Evolutionary conservation across 2,888 invertebrate species (phyloP).

Genomic region (Sesia apiformis): DNA sequence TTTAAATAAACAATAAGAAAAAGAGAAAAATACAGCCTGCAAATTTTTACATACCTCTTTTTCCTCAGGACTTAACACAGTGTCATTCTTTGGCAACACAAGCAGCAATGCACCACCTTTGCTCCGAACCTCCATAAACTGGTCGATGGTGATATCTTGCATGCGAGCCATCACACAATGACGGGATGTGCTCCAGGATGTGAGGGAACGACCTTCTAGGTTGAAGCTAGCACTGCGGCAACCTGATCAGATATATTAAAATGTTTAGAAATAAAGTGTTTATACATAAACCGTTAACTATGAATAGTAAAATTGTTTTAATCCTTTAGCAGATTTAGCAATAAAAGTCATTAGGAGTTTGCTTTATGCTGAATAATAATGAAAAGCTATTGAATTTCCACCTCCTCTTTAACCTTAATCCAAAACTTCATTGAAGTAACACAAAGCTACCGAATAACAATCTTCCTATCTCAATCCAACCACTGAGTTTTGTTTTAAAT

Average conservation of each 20-base stretch:
- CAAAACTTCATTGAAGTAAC: too few relatives aligned
- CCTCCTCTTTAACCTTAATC: too few relatives aligned
- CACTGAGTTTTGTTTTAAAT: too few relatives aligned
- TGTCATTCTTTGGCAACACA: slow-evolving; percentile 84
- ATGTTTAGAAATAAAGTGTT: neutral
- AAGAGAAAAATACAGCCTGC: too few relatives aligned
- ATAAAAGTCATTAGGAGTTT: neutral
- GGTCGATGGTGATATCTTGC: slow-evolving; percentile 85
- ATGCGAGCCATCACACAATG: slow-evolving; percentile 90
- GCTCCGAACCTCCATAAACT: slow-evolving; percentile 82
- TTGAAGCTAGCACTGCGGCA: slow-evolving; percentile 90
- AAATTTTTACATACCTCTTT: slow-evolving; percentile 73
- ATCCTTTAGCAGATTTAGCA: neutral
- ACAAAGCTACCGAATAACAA: too few relatives aligned
- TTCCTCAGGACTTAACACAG: slow-evolving; percentile 77
- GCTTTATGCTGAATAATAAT: too few relatives aligned
- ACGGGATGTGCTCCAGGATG: slow-evolving; percentile 89
- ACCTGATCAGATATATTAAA: slow-evolving; percentile 66
- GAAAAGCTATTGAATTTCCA: too few relatives aligned
- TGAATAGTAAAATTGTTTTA: neutral
- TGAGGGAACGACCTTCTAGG: slow-evolving; percentile 89
- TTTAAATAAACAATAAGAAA: too few relatives aligned
- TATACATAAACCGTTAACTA: too few relatives aligned
- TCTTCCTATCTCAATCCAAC: too few relatives aligned
- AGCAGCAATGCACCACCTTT: slow-evolving; percentile 92